A percentile compares a stretch with the other conserved stretches of the same genome.
Evolutionary conservation across 2,797 vertebrate species (phyloP).

Genomic region (Rhinoraja longicauda): DNA sequence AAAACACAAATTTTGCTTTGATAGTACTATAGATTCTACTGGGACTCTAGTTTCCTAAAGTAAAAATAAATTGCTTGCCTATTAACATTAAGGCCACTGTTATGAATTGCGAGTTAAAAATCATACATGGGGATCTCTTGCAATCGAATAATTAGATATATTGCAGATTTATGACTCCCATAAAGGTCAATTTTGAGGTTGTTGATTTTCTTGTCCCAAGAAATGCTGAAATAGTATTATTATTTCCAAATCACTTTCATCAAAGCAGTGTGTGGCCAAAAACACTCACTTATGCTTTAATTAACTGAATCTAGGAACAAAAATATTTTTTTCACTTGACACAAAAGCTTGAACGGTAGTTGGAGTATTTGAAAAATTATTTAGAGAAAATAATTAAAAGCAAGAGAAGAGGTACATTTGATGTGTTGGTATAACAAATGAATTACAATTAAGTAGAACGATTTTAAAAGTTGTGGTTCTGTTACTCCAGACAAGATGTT

Average conservation of each 20-base stretch:
- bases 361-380: no score
- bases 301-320: not conserved
- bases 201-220: not conserved
- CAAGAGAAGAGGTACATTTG: not conserved
- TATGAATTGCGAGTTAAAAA: not conserved
- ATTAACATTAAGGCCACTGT: not conserved
- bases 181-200: no score
- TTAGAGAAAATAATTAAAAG: not conserved
- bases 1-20: not conserved
- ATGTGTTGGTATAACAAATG: not conserved
- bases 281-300: not conserved
- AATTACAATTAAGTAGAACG: not conserved
- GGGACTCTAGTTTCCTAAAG: not conserved
- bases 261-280: not conserved
- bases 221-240: not conserved
- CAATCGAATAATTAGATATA: not conserved
- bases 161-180: not conserved
- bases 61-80: not conserved
- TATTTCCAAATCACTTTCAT: no score
- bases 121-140: not conserved
- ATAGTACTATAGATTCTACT: not conserved
- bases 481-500: not conserved
- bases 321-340: not conserved
- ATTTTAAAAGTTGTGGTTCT: not conserved
- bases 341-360: no score